Base-by-base conservation (phyloP, 2,888 invertebrate genomes). In the Ctenicera cuprea region DNA sequence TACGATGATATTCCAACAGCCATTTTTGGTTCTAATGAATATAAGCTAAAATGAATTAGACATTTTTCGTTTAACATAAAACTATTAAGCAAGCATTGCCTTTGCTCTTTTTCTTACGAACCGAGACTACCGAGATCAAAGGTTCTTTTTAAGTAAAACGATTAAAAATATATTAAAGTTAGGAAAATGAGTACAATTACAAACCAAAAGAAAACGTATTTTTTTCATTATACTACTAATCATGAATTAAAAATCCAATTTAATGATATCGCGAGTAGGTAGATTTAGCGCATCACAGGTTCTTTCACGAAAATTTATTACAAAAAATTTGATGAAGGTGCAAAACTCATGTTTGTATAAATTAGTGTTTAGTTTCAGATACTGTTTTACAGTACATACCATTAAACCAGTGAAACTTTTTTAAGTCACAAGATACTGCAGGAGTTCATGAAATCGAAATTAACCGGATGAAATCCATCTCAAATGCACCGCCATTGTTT, bases 161-260 rank as follows among this genome's bases (percentile, higher is more conserved):
- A 38, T 59, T 59, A 59, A 59, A 59, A 59, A 59, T 38, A 22
- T 59, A 59, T 59, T 59, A 38, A 59, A 59, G 59, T 59, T 59
- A 38, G 11, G 37, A 38, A 59, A 59, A 59, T 16, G 38, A 38
- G 16, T 11, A 33, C 18, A 59, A 38, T 38, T 59, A 38, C 20
- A 38, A 9, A 14, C 54, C 30, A 33, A 54, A 54, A n/a, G n/a
- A 52, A 22, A 12, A 54, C 30, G 33, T 33, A n/a, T 54, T 33
- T 33, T 30, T 30, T 16, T 14, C 26, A 50, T 54, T 54, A 54
- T 22, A 22, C 11, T 30, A 30, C 33, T 54, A 54, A 54, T 54
- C n/a, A 14, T 14, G 14, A 54, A 54, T 33, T 33, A 54, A 30
- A 54, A 30, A 26, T n/a, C 26, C n/a, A 48, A 20, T 26, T 52